Evolutionary conservation across 2,113 vertebrate species (phyloP).

Genomic region (Phalacrocorax pelagicus): DNA sequence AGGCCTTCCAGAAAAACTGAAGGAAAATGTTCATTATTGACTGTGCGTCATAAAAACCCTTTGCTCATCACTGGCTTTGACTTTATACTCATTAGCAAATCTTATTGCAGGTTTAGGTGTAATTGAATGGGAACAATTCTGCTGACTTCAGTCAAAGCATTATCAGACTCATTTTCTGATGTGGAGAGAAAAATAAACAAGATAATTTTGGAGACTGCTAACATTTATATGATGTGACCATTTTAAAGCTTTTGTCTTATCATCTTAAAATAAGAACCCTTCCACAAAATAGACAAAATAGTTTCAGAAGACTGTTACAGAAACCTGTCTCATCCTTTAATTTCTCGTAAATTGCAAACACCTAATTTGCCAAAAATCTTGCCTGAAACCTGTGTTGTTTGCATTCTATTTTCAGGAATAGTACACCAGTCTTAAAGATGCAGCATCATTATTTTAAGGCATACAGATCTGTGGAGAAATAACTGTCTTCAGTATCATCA

Average conservation of each 20-base stretch:
- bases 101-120: background rate
- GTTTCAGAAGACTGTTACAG: background rate
- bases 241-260: background rate
- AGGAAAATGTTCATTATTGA: background rate
- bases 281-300: background rate
- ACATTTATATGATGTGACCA: background rate
- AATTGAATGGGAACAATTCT: background rate
- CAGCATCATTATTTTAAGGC: background rate
- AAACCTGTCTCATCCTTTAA: background rate
- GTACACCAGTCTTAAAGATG: background rate
- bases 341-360: background rate
- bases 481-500: background rate
- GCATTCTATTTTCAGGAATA: background rate
- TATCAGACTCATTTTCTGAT: background rate
- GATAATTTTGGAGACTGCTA: background rate
- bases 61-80: background rate
- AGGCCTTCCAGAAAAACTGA: background rate
- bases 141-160: background rate
- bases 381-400: background rate
- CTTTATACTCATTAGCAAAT: background rate
- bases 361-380: background rate
- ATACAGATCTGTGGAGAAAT: background rate
- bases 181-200: background rate
- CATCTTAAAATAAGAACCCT: background rate
- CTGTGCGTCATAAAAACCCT: background rate